Base-by-base conservation (phyloP, 2,797 vertebrate species). In the Denticeps clupeoides region DNA sequence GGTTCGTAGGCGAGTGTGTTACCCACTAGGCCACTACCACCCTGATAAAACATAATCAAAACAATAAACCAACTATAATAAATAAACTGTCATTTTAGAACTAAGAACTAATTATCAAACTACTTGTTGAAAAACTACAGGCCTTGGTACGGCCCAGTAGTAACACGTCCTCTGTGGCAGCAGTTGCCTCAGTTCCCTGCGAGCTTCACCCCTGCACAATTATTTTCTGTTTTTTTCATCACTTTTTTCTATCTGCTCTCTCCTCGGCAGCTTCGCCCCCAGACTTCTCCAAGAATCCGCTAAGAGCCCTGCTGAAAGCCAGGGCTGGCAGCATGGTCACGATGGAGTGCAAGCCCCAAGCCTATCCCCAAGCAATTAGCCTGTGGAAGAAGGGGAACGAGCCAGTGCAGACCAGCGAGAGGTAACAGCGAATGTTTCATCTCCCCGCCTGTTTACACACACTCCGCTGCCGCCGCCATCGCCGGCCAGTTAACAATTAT, bases 301-400 rank as follows among this genome's bases (percentile, higher is more conserved):
- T 94, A 77, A 82, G 83, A 72, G 68, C 81, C 48, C 68, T 90
- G 71, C 83, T 91, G 65, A 91, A 92, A 78, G 88, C 88, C 56
- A 90, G 92, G 50, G 82, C 82, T 49, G 91, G 91, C 69, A 90
- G 83, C 55, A 77, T 83, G 7, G 90, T 93, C 70, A 81, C 73
- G 50, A 78, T 97, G 70, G 88, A 90, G 61, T 97, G 93, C 63
- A 89, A 84, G 70, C 91, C 93, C 37, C 89, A 82, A 79, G 91
- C 93, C 60, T 92, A 87, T 69, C 91, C 93, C 24, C 80, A 76
- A 48, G 89, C 93, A 13, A 82, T 72, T 55, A 87, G 80, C 49
- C 75, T 83, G 53, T 97, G 93, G 93, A 94, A 87, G 83, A 97
- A 90, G 76, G 89, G 87, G 67, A 86, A 86, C 63, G 72, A 80